Evolutionary conservation across 2,888 invertebrate species (phyloP).

Genomic region (Atrina japonica): DNA sequence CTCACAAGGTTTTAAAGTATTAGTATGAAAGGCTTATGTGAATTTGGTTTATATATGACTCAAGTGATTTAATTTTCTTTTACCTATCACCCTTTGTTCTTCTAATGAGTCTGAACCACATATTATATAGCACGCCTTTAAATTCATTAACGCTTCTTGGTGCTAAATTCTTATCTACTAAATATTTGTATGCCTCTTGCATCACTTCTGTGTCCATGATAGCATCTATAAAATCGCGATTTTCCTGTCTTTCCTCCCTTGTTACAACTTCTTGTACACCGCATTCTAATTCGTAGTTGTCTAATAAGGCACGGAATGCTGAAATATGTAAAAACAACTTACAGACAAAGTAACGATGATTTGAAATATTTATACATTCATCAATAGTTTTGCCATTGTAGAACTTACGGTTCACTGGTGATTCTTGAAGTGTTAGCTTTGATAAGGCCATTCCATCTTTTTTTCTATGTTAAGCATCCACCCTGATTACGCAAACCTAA

Average conservation of each 20-base stretch:
- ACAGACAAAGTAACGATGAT: background rate
- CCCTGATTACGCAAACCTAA: too few species aligned
- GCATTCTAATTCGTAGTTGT: slow-evolving; percentile 79
- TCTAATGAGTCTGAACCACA: slow-evolving; percentile 79
- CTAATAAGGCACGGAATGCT: slow-evolving; percentile 78
- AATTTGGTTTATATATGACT: too few species aligned
- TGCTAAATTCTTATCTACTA: slow-evolving; percentile 70
- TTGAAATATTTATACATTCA: background rate
- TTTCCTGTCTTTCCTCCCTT: slow-evolving; percentile 75
- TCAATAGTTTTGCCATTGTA: background rate
- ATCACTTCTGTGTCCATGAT: slow-evolving; percentile 79
- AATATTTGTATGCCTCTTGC: slow-evolving; percentile 77
- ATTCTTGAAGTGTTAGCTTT: background rate
- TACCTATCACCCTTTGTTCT: slow-evolving; percentile 74
- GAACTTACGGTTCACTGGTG: background rate
- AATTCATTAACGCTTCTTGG: slow-evolving; percentile 69
- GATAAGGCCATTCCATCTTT: background rate
- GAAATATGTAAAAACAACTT: slow-evolving; percentile 15
- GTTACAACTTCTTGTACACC: slow-evolving; percentile 75
- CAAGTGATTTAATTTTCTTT: too few species aligned
- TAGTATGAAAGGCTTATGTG: too few species aligned
- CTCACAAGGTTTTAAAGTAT: too few species aligned
- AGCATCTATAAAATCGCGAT: slow-evolving; percentile 74
- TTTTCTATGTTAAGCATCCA: too few species aligned
- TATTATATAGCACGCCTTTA: slow-evolving; percentile 73